Evolutionary conservation across 2,888 invertebrate genomes (phyloP).

Genomic region (Bembecia ichneumoniformis): DNA sequence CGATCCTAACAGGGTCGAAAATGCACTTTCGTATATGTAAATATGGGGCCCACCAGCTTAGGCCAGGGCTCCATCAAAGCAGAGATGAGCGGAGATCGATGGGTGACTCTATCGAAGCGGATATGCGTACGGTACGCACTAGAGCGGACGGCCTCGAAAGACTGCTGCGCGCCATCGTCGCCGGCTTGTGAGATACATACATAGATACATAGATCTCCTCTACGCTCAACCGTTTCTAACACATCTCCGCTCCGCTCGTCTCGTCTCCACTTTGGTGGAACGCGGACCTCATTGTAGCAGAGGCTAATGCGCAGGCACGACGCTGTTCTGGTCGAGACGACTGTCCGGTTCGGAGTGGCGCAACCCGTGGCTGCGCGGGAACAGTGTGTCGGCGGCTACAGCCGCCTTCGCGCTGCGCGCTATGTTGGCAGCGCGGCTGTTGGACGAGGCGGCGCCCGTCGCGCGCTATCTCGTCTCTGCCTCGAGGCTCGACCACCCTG

Average conservation of each 20-base stretch:
- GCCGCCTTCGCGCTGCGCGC: slow-evolving; percentile 90
- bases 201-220: neutral
- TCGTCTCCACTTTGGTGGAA: no score
- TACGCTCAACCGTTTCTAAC: no score
- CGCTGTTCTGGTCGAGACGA: slow-evolving; percentile 54
- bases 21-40: no score
- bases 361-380: slow-evolving; percentile 55
- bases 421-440: slow-evolving; percentile 56
- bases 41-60: no score
- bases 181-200: neutral
- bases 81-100: no score
- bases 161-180: no score
- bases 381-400: slow-evolving; percentile 77
- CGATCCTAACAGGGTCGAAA: no score
- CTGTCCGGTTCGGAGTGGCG: slow-evolving; percentile 46
- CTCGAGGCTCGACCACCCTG: slow-evolving; percentile 36
- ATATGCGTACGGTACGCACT: no score
- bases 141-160: no score
- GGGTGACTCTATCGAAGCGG: no score
- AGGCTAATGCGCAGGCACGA: slow-evolving; percentile 27
- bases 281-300: neutral
- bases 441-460: slow-evolving; percentile 48
- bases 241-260: no score
- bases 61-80: no score
- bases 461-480: slow-evolving; percentile 47